phyloP scores from a whole-genome alignment of 2,888 invertebrate genomes.

The Xestia xanthographa region DNA sequence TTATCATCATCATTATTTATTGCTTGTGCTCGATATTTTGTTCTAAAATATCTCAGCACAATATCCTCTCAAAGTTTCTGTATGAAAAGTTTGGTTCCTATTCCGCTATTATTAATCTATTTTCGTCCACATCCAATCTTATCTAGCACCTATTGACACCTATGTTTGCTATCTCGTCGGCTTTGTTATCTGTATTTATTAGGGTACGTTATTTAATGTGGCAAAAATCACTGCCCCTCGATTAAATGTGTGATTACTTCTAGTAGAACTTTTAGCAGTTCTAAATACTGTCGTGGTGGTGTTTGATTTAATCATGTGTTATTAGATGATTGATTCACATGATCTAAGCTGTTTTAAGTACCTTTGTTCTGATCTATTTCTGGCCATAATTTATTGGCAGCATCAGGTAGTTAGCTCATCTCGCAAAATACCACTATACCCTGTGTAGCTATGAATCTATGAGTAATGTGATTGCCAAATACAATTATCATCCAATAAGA shows the following conservation, averaged over 20 bases:
- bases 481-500: constrained; percentile 68
- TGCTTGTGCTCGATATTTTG: not conserved
- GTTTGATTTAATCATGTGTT: not conserved
- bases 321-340: not conserved
- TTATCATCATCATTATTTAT: not conserved
- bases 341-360: constrained; percentile 15
- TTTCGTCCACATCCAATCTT: constrained; percentile 45
- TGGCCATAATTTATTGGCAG: constrained; percentile 45
- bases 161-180: constrained; percentile 37
- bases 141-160: constrained; percentile 59
- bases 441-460: constrained; percentile 34
- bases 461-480: constrained; percentile 65
- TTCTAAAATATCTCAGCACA: not conserved
- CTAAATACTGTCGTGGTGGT: not conserved
- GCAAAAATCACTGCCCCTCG: constrained; percentile 13
- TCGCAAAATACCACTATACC: constrained; percentile 52
- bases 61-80: not conserved
- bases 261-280: not conserved
- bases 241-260: not conserved
- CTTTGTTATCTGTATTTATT: constrained; percentile 57
- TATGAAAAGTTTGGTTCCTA: not conserved
- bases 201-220: constrained; percentile 29
- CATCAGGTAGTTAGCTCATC: constrained; percentile 51
- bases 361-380: constrained; percentile 45
- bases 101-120: constrained; percentile 45